phyloP scores from a whole-genome alignment of 2,888 invertebrate genomes.

The Ligdia adustata region DNA sequence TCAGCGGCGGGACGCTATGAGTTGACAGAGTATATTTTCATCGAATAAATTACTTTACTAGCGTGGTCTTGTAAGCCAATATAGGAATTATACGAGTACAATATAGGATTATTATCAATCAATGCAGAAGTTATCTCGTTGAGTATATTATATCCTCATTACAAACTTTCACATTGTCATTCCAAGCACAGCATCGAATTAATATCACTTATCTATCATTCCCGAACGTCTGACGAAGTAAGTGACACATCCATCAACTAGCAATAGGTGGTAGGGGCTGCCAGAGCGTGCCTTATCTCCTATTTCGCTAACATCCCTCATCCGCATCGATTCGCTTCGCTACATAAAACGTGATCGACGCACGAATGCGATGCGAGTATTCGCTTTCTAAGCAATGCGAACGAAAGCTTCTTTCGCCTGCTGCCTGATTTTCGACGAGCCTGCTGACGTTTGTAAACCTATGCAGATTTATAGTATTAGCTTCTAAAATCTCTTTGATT shows the following conservation, averaged over 20 bases:
- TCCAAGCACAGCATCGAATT: constrained; percentile 10
- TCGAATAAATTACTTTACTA: too few species aligned
- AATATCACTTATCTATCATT: constrained; percentile 24
- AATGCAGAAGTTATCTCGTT: too few species aligned
- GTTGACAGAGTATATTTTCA: too few species aligned
- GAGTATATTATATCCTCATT: neutral
- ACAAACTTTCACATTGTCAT: constrained; percentile 10
- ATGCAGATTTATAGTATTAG: too few species aligned
- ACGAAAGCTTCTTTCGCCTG: constrained; percentile 7
- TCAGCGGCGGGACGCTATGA: too few species aligned
- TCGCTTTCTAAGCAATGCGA: constrained; percentile 22
- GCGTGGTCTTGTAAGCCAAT: too few species aligned
- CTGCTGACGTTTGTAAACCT: constrained; percentile 1
- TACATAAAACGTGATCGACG: constrained; percentile 52
- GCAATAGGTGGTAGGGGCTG: constrained; percentile 45
- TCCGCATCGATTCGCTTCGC: constrained; percentile 61
- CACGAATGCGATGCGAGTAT: constrained; percentile 28
- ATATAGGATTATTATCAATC: too few species aligned
- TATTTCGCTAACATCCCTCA: constrained; percentile 61
- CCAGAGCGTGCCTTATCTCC: constrained; percentile 68
- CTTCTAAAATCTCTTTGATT: too few species aligned
- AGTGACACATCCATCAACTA: constrained; percentile 38
- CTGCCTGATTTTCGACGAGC: constrained; percentile 5
- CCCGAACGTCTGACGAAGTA: constrained; percentile 14
- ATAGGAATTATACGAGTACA: too few species aligned